A percentile compares a stretch with the other conserved stretches of the same genome.
Conservation (phyloP, 1,140 invertebrate species). For the Bilobella aurantiaca region DNA sequence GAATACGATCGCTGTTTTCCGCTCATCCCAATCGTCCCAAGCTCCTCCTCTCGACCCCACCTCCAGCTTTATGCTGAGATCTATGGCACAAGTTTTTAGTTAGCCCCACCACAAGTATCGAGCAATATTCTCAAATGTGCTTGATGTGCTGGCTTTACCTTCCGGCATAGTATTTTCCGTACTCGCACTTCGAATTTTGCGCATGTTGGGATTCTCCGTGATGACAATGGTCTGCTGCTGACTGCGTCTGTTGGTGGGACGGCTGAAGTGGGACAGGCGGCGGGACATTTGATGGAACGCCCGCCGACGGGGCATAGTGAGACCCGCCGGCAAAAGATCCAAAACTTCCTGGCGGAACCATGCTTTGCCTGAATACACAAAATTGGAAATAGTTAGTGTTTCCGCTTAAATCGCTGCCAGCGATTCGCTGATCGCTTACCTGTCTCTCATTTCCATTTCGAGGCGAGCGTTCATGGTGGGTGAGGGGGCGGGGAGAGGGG, state of each 20-base stretch:
- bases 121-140: neutral
- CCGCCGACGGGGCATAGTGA: conserved; percentile 15
- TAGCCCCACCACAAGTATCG: neutral
- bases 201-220: conserved; percentile 34
- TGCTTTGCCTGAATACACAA: conserved; percentile 17
- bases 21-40: conserved; percentile 3
- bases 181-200: conserved; percentile 33
- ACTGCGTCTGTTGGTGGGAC: conserved; percentile 14
- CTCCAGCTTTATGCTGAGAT: conserved; percentile 36
- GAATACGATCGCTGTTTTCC: conserved; percentile 35
- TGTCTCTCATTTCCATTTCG: conserved; percentile 28
- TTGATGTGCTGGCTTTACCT: conserved; percentile 15
- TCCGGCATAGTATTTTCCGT: conserved; percentile 36
- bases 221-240: conserved; percentile 35
- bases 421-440: neutral
- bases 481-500: conserved; percentile 30
- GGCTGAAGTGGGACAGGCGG: conserved; percentile 9
- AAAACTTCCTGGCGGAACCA: conserved; percentile 27
- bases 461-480: conserved; percentile 29
- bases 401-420: neutral
- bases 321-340: conserved; percentile 29
- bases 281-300: neutral
- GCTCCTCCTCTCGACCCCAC: conserved; percentile 32
- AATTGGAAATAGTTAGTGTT: neutral
- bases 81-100: conserved; percentile 8